Conservation (phyloP, 2,888 invertebrate species). For the Cerastis leucographa region DNA sequence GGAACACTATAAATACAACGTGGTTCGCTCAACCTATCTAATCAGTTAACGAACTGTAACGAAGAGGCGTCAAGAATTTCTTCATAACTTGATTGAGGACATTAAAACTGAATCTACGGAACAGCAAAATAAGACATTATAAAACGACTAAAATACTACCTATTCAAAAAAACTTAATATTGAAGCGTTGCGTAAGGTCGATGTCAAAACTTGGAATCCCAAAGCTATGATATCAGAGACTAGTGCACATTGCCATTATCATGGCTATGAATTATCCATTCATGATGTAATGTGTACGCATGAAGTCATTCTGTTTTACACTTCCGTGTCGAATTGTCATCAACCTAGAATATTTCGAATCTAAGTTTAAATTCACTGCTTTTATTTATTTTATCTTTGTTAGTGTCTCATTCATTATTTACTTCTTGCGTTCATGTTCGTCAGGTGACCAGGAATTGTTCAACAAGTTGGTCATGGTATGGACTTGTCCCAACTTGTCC, state of each 20-base stretch:
- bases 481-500: conserved; percentile 55
- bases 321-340: conserved; percentile 55
- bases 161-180: conserved; percentile 4
- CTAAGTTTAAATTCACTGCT: background rate
- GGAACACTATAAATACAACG: conserved; percentile 48
- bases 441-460: conserved; percentile 28
- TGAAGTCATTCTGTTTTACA: conserved; percentile 60
- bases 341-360: conserved; percentile 26
- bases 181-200: conserved; percentile 27
- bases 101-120: conserved; percentile 62
- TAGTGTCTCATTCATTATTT: conserved; percentile 19
- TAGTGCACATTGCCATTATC: conserved; percentile 59
- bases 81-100: conserved; percentile 71
- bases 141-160: conserved; percentile 16
- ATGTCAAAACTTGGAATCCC: conserved; percentile 49
- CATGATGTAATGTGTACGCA: conserved; percentile 63
- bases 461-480: conserved; percentile 35
- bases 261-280: conserved; percentile 60
- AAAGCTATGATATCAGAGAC: conserved; percentile 54
- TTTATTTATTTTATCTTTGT: conserved; percentile 2
- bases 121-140: conserved; percentile 14
- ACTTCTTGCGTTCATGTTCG: conserved; percentile 18
- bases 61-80: conserved; percentile 72
- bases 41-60: conserved; percentile 63
- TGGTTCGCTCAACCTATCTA: conserved; percentile 44